A percentile compares a stretch with the other conserved stretches of the same genome.
phyloP scores from a whole-genome alignment of 2,113 vertebrate genomes.

The Brienomyrus brachyistius region DNA sequence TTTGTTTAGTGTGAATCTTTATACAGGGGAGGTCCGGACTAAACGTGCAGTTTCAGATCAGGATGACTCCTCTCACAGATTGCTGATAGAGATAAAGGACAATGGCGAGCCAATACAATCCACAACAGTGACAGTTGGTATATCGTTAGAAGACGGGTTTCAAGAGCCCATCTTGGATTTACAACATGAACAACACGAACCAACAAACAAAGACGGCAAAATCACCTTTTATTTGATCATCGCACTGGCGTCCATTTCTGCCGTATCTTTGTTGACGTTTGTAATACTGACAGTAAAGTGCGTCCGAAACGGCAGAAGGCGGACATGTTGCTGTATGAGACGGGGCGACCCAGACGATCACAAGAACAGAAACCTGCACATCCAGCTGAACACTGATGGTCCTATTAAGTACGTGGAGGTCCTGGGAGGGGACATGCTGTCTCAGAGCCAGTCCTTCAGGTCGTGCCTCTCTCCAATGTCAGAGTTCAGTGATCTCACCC shows the following conservation, averaged over 20 bases:
- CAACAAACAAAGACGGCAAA: too few relatives aligned
- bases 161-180: slow-evolving; percentile 34
- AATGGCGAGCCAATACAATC: slow-evolving; percentile 68
- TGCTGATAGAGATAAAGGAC: slow-evolving; percentile 68
- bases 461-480: slow-evolving; percentile 60
- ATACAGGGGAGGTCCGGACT: slow-evolving; percentile 57
- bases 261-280: too few relatives aligned
- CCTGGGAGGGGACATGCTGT: slow-evolving; percentile 51
- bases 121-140: slow-evolving; percentile 55
- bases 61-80: slow-evolving; percentile 56
- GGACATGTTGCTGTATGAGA: slow-evolving; percentile 30
- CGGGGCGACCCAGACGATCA: slow-evolving; percentile 36
- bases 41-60: slow-evolving; percentile 50
- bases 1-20: slow-evolving; percentile 56
- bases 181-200: slow-evolving; percentile 6
- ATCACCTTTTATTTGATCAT: too few relatives aligned
- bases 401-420: slow-evolving; percentile 64
- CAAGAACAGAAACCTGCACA: slow-evolving; percentile 56
- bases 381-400: slow-evolving; percentile 59
- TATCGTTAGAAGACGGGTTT: slow-evolving; percentile 34
- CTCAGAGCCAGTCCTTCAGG: slow-evolving; percentile 58
- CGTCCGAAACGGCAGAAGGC: too few relatives aligned
- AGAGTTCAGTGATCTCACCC: slow-evolving; percentile 59
- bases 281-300: too few relatives aligned
- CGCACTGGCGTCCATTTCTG: too few relatives aligned